phyloP scores from a whole-genome alignment of 2,113 vertebrate genomes.

The Camelus dromedarius region DNA sequence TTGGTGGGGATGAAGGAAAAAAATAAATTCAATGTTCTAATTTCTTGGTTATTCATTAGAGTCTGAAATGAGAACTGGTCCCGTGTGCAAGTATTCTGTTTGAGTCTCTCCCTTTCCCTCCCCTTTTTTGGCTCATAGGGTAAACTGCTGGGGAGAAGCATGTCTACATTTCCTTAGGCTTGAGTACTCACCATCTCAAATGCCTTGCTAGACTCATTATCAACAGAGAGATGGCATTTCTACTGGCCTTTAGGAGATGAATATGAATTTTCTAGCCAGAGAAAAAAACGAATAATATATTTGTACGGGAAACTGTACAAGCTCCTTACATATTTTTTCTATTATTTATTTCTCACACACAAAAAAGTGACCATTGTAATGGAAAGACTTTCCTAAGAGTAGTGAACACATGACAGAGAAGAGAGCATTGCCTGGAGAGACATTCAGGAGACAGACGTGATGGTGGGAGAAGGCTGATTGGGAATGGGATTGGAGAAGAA shows the following conservation, averaged over 20 bases:
- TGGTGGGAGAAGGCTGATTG: neutral
- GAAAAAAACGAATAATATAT: constrained; percentile 15
- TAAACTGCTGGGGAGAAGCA: neutral
- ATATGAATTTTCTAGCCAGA: neutral
- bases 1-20: constrained; percentile 64
- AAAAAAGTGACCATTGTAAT: neutral
- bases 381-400: neutral
- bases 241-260: neutral
- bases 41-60: constrained; percentile 41
- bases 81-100: neutral
- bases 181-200: neutral
- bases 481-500: neutral
- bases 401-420: neutral
- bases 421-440: neutral
- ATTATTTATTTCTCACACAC: neutral
- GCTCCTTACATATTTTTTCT: neutral
- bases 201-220: neutral
- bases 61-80: neutral
- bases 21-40: constrained; percentile 25
- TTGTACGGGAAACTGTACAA: neutral
- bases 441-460: neutral
- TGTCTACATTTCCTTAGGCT: neutral
- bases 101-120: neutral
- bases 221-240: neutral
- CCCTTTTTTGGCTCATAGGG: neutral